These are phyloP conservation scores for Lepus europaeus DNA, from an alignment of 2,113 vertebrate genomes.

Conservation along the genomic window DNA sequence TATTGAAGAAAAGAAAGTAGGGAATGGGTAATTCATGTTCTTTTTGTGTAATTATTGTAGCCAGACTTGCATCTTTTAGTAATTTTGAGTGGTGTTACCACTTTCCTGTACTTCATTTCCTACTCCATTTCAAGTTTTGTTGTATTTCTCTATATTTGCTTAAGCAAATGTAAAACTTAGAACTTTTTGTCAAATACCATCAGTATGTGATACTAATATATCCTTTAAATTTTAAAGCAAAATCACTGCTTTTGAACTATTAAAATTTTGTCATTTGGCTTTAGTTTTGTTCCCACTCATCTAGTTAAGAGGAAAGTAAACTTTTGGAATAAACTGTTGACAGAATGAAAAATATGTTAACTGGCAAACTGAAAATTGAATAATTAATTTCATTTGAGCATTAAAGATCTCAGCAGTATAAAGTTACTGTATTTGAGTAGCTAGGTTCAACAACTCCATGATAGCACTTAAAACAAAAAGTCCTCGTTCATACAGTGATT, in stretches of 20 bases:
- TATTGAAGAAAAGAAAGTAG: conserved; percentile 83
- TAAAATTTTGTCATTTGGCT: conserved; percentile 54
- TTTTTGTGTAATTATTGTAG: conserved; percentile 85
- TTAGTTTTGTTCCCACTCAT: conserved; percentile 46
- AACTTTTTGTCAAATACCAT: conserved; percentile 31
- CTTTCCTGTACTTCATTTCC: conserved; percentile 86
- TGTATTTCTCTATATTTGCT: conserved; percentile 75
- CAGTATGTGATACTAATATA: conserved; percentile 44
- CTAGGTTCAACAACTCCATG: background rate
- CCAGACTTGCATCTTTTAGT: conserved; percentile 85
- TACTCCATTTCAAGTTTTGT: conserved; percentile 73
- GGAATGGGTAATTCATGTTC: conserved; percentile 84
- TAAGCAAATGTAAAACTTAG: conserved; percentile 82
- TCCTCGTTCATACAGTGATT: background rate
- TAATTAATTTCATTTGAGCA: background rate
- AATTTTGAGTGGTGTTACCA: conserved; percentile 85
- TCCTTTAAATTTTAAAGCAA: conserved; percentile 74
- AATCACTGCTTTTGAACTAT: conserved; percentile 12
- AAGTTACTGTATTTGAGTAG: background rate
- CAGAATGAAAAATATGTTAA: conserved; percentile 74
- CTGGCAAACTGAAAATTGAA: conserved; percentile 72
- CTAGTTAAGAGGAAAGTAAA: conserved; percentile 79
- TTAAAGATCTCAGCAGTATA: background rate
- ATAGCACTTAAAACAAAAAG: background rate
- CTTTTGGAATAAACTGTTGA: conserved; percentile 80